Conservation (phyloP, 2,113 vertebrate species). For the Hyaena hyaena region DNA sequence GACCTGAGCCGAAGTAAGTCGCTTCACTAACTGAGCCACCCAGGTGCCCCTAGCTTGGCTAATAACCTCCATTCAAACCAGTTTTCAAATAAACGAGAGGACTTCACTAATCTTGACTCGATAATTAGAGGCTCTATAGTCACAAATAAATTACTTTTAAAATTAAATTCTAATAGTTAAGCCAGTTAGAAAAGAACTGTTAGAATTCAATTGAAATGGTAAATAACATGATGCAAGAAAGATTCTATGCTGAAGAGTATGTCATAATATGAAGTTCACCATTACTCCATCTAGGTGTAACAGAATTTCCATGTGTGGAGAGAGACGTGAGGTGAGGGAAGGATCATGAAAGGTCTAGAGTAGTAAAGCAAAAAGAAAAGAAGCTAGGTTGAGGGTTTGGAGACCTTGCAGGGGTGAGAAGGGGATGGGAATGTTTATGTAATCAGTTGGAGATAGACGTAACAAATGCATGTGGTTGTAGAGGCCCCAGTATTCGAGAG, state of each 20-base stretch:
- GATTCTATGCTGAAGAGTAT: background rate
- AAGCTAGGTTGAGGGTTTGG: background rate
- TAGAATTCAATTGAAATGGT: constrained; percentile 4
- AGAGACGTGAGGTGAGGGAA: background rate
- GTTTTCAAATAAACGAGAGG: background rate
- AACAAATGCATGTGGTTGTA: background rate
- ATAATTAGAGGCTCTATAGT: background rate
- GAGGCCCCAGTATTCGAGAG: background rate
- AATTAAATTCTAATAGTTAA: background rate
- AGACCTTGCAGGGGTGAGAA: fast-evolving
- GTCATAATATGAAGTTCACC: background rate
- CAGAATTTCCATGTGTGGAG: background rate
- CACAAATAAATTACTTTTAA: constrained; percentile 38
- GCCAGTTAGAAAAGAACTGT: constrained; percentile 32
- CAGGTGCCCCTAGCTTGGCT: background rate
- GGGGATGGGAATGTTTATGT: background rate
- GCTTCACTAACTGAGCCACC: too few relatives aligned
- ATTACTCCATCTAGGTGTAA: background rate
- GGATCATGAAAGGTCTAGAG: background rate
- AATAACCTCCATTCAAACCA: background rate
- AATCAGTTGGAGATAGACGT: background rate
- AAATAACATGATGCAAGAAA: background rate
- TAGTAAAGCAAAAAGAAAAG: background rate
- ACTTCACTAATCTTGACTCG: background rate
- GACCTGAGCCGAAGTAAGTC: too few relatives aligned